Evolutionary conservation across 2,113 vertebrate species (phyloP), one percentile per base, ranked within the genome.

Genomic region (Tyto alba): DNA sequence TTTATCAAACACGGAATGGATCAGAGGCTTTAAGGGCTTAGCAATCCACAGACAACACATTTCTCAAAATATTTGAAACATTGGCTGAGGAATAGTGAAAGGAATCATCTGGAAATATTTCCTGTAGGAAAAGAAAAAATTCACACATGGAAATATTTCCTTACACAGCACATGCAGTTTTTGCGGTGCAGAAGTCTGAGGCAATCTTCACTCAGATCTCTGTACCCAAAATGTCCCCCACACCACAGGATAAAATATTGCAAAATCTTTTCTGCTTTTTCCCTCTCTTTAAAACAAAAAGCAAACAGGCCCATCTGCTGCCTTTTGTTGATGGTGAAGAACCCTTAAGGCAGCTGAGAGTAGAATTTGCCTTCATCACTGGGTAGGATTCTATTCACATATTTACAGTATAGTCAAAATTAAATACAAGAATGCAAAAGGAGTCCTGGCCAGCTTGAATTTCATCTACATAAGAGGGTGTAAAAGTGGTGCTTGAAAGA

Each of bases 401-500:
- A 82, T 95, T 94, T 93, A 94, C 66, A 93, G 27, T 81, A 63
- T 34, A 75, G 94, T 62, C 68, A 89, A 89, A 93, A 93, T 96
- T 94, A 85, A 88, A 83, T 48, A 80, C 38, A 90, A 90, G 78
- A 88, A 88, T 93, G 69, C 50, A 76, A 82, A 94, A 93, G 22
- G 41, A 82, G 36, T 55, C 45, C 25, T 74, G 94, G 47, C 53
- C 60, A 88, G 76, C 67, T 87, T 93, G 55, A 68, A 84, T 89
- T 94, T 92, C 47, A 67, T 88, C 81, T 91, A 4, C 68, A 74
- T 90, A 88, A 92, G 73, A 84, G 64, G 25, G 41, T 79, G 32
- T 45, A 88, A 78, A 88, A 93, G 41, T 95, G 80, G 83, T 96
- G 53, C 81, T 96, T 95, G 87, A 95, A 95, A 89, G 85, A 93